Conservation (phyloP, 1,140 invertebrate genomes). For the Scaptomyza pallida region DNA sequence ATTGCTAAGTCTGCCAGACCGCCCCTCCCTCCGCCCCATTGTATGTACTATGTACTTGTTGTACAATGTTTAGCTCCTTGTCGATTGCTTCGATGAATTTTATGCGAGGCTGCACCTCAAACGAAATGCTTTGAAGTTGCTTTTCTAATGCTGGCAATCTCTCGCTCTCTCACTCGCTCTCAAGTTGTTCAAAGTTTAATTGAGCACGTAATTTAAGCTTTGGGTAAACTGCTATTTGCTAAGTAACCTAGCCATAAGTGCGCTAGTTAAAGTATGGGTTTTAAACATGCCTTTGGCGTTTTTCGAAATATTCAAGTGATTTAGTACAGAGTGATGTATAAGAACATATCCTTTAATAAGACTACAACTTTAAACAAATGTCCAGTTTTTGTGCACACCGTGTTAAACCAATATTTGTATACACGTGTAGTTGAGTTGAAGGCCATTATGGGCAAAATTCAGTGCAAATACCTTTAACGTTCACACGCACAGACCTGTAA, state of each 20-base stretch:
- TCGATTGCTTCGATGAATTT: conserved; percentile 67
- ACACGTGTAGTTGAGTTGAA: not conserved
- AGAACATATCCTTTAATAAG: not conserved
- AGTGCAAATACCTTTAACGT: not conserved
- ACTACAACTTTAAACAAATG: too few relatives aligned
- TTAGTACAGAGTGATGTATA: not conserved
- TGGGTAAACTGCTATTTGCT: conserved; percentile 52
- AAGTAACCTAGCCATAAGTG: conserved; percentile 37
- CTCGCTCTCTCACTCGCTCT: not conserved
- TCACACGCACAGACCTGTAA: not conserved
- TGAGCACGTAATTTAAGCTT: conserved; percentile 79
- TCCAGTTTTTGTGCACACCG: too few relatives aligned
- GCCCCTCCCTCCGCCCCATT: too few relatives aligned
- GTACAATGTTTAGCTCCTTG: conserved; percentile 16
- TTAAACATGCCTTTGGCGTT: not conserved
- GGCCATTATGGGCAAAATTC: not conserved
- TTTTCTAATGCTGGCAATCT: conserved; percentile 33
- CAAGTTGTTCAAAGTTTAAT: conserved; percentile 78
- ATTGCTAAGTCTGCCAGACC: too few relatives aligned
- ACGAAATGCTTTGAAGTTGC: conserved; percentile 76
- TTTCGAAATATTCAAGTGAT: not conserved
- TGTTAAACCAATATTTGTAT: too few relatives aligned
- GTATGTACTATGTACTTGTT: too few relatives aligned
- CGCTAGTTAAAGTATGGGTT: conserved; percentile 53
- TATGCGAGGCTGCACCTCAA: conserved; percentile 78